A percentile compares a stretch with the other conserved stretches of the same genome.
phyloP scores from a whole-genome alignment of 2,113 vertebrate genomes.

The Crocuta crocuta region DNA sequence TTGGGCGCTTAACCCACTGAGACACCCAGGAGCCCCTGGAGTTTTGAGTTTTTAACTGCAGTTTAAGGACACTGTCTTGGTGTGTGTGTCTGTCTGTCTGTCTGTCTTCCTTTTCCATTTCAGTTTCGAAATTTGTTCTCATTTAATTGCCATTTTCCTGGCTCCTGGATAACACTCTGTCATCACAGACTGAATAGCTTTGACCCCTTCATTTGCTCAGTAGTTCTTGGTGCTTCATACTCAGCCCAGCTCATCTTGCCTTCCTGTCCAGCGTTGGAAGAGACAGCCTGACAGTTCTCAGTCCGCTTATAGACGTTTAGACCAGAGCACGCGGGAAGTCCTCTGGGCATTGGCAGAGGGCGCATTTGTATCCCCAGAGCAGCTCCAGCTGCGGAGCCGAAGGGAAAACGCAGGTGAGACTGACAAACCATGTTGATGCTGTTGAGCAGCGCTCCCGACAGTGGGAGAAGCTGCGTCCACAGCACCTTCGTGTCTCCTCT shows the following conservation, averaged over 20 bases:
- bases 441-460: not conserved
- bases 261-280: constrained; percentile 85
- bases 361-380: constrained; percentile 90
- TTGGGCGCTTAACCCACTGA: too few species aligned
- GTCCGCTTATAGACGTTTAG: not conserved
- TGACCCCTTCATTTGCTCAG: constrained; percentile 83
- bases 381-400: constrained; percentile 90
- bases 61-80: constrained; percentile 84
- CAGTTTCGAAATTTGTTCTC: constrained; percentile 89
- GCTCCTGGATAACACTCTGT: constrained; percentile 88
- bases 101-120: constrained; percentile 51
- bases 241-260: constrained; percentile 90
- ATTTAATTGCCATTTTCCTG: constrained; percentile 90
- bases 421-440: not conserved
- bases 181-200: constrained; percentile 75
- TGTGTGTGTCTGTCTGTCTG: constrained; percentile 63
- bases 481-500: not conserved
- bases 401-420: constrained; percentile 58
- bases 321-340: constrained; percentile 72
- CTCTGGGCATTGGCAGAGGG: constrained; percentile 87
- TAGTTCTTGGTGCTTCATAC: constrained; percentile 89
- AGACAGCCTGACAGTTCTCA: not conserved
- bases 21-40: not conserved
- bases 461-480: not conserved
- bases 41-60: not conserved